A percentile compares a stretch with the other conserved stretches of the same genome.
Conservation (phyloP, 2,888 invertebrate genomes). For the Iselma pallidipennis region DNA sequence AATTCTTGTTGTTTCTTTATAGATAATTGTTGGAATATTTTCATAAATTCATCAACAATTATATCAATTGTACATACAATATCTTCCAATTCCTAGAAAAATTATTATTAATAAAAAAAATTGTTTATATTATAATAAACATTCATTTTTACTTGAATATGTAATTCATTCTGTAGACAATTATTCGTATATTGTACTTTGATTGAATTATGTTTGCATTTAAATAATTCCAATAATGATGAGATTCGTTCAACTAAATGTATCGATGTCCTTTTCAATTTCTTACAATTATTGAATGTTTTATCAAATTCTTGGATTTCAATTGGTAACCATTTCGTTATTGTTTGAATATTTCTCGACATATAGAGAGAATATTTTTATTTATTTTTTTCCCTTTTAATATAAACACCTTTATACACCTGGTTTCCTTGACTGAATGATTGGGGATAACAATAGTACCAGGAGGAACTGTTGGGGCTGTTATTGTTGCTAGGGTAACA, state of each 20-base stretch:
- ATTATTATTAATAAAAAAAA: not conserved
- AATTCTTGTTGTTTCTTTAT: constrained; percentile 41
- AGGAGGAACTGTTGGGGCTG: too few relatives aligned
- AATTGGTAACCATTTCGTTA: constrained; percentile 60
- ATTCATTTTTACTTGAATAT: constrained; percentile 21
- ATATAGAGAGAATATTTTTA: too few relatives aligned
- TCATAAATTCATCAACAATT: constrained; percentile 58
- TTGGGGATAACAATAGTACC: too few relatives aligned
- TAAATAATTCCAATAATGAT: constrained; percentile 55
- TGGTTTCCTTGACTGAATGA: too few relatives aligned
- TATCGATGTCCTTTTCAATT: constrained; percentile 58
- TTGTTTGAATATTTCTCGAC: constrained; percentile 52
- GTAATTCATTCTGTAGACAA: constrained; percentile 31
- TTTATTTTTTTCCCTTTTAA: too few relatives aligned
- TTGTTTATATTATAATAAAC: not conserved
- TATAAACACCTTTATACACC: too few relatives aligned
- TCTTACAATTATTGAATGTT: constrained; percentile 59
- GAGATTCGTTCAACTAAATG: constrained; percentile 47
- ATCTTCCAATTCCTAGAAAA: constrained; percentile 63
- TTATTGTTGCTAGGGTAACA: too few relatives aligned
- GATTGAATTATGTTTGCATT: constrained; percentile 23
- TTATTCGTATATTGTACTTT: constrained; percentile 29
- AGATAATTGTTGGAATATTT: constrained; percentile 59
- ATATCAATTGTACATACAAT: constrained; percentile 61
- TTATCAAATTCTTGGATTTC: constrained; percentile 59